Percentiles rank a stretch among this genome's conserved stretches.
Conservation (phyloP, 2,113 vertebrate genomes). For the Caretta caretta region DNA sequence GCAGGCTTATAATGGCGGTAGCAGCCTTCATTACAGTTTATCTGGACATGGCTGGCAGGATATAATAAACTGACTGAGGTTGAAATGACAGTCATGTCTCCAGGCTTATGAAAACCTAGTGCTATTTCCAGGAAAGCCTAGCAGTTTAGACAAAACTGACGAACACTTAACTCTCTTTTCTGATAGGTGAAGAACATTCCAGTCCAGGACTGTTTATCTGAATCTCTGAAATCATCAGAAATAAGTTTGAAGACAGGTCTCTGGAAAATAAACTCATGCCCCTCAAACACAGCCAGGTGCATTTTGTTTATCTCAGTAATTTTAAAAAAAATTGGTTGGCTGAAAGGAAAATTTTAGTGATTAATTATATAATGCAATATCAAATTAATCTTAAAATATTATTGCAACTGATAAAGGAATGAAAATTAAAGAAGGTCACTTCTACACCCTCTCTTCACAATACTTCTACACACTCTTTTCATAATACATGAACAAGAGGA, state of each 20-base stretch:
- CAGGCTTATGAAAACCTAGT: constrained; percentile 58
- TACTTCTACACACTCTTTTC: neutral
- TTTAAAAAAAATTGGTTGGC: too few relatives aligned
- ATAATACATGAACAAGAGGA: neutral
- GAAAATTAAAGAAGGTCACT: neutral
- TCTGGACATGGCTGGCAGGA: constrained; percentile 61
- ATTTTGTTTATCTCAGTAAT: neutral
- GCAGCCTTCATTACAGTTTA: constrained; percentile 47
- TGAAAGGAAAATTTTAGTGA: neutral
- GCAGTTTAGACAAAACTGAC: constrained; percentile 66
- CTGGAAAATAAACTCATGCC: constrained; percentile 1
- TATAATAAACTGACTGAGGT: constrained; percentile 60
- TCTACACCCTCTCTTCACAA: neutral
- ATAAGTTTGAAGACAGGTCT: neutral
- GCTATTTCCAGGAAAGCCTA: constrained; percentile 56
- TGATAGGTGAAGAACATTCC: constrained; percentile 12
- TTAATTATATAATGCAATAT: neutral
- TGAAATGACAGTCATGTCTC: constrained; percentile 71
- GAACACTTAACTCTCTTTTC: constrained; percentile 63
- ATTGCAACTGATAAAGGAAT: neutral
- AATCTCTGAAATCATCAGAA: constrained; percentile 20
- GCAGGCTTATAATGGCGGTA: constrained; percentile 13
- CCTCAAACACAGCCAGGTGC: neutral
- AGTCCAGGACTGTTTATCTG: neutral
- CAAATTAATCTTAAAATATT: neutral